Evolutionary conservation across 2,797 vertebrate genomes (phyloP).

Genomic region (Periparus ater): DNA sequence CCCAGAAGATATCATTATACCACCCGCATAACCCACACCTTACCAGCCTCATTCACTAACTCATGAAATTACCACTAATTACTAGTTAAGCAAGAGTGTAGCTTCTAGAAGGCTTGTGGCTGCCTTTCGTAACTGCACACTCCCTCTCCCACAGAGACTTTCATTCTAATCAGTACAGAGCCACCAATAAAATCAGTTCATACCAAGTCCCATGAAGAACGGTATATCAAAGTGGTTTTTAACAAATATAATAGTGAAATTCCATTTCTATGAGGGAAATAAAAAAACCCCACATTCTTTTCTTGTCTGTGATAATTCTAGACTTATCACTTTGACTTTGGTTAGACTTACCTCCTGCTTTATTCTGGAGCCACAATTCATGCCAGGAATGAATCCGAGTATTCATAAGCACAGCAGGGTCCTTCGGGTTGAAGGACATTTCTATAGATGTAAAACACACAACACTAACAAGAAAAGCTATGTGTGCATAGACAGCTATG

Average conservation of each 20-base stretch:
- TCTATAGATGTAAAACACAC: not conserved
- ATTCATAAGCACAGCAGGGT: not conserved
- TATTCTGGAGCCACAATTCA: not conserved
- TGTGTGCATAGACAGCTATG: not conserved
- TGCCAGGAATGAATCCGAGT: not conserved
- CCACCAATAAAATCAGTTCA: not conserved
- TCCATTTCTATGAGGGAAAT: not conserved
- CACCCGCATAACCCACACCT: not conserved
- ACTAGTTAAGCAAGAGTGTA: not conserved
- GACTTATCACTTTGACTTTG: not conserved
- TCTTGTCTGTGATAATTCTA: not conserved
- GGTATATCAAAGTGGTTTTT: not conserved
- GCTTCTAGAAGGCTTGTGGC: not conserved
- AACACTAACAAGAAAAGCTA: not conserved
- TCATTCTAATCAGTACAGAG: not conserved
- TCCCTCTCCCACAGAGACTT: not conserved
- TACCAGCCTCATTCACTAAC: not conserved
- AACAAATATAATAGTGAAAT: not conserved
- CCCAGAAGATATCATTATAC: not conserved
- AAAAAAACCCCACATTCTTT: accelerated
- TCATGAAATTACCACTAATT: not conserved
- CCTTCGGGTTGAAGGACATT: not conserved
- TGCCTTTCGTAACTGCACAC: not conserved
- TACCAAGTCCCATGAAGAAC: not conserved
- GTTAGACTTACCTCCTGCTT: not conserved